Evolutionary conservation across 2,113 vertebrate species (phyloP).

Genomic region (Alouatta palliata): DNA sequence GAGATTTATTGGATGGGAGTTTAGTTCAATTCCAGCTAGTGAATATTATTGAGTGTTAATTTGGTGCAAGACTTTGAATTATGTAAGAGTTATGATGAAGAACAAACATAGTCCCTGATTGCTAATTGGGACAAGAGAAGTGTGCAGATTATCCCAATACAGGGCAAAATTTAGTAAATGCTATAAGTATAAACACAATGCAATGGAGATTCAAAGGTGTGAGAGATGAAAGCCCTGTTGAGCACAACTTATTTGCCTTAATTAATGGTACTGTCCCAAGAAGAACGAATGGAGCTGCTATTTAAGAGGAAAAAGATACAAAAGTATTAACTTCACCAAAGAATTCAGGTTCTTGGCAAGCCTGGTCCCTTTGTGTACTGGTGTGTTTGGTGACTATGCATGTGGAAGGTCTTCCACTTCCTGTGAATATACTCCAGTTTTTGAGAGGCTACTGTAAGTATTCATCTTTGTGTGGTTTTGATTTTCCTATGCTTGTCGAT

Average conservation of each 20-base stretch:
- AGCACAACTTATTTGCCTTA: constrained; percentile 38
- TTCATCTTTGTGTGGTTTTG: neutral
- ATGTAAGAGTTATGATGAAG: neutral
- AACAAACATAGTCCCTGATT: constrained; percentile 2
- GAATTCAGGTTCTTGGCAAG: neutral
- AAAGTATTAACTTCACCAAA: neutral
- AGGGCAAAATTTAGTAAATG: constrained; percentile 19
- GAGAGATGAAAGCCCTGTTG: neutral
- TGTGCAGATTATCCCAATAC: neutral
- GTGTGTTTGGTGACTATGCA: neutral
- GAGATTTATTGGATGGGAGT: neutral
- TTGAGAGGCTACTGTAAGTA: neutral
- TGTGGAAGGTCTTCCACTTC: neutral
- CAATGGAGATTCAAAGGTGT: neutral
- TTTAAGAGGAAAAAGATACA: neutral
- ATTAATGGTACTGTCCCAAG: neutral
- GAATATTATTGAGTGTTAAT: constrained; percentile 18
- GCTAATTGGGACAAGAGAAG: neutral
- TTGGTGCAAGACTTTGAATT: neutral
- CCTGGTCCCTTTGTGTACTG: neutral
- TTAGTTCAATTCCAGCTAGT: constrained; percentile 11
- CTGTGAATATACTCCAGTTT: neutral
- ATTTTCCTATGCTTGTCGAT: neutral
- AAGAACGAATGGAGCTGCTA: neutral
- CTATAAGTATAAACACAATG: neutral